These are phyloP conservation scores for Macroteleia sp. DNA, from an alignment of 2,888 invertebrate genomes.

Conservation along the genomic window DNA sequence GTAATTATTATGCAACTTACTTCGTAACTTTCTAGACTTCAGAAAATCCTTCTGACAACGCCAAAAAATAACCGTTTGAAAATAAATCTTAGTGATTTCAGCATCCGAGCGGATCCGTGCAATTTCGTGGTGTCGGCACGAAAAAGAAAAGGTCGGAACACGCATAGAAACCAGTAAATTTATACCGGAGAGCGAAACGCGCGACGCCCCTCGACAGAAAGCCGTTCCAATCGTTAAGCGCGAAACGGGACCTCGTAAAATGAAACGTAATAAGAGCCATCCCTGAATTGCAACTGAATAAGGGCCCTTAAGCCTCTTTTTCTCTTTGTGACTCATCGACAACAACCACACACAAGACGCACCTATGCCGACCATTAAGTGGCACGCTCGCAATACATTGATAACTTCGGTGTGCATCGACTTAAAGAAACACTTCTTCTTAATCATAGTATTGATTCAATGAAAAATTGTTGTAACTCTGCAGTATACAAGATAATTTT, in stretches of 20 bases:
- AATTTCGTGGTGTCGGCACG: conserved; percentile 46
- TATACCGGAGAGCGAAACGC: conserved; percentile 57
- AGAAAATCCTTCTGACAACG: conserved; percentile 5
- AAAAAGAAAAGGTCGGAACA: conserved; percentile 42
- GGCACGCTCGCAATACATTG: conserved; percentile 16
- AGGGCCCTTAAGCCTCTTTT: conserved; percentile 57
- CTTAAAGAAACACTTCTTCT: too few species aligned
- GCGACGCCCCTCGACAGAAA: conserved; percentile 65
- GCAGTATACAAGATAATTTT: too few species aligned
- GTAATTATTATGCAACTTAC: too few species aligned
- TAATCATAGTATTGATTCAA: too few species aligned
- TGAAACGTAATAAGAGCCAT: conserved; percentile 66
- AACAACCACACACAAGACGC: conserved; percentile 40
- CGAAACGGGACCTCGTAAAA: conserved; percentile 73
- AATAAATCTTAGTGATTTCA: conserved; percentile 40
- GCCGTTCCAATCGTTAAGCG: conserved; percentile 73
- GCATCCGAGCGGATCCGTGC: conserved; percentile 31
- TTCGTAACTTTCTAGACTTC: neutral
- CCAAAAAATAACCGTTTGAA: conserved; percentile 27
- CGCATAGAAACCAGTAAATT: conserved; percentile 60
- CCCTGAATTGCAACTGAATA: conserved; percentile 55
- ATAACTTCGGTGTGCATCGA: too few species aligned
- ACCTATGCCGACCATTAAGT: conserved; percentile 32
- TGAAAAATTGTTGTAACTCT: too few species aligned
- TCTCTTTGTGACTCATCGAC: conserved; percentile 64